These are phyloP conservation scores for Drosophila kurseongensis DNA, from an alignment of 1,140 invertebrate species.

Conservation along the genomic window DNA sequence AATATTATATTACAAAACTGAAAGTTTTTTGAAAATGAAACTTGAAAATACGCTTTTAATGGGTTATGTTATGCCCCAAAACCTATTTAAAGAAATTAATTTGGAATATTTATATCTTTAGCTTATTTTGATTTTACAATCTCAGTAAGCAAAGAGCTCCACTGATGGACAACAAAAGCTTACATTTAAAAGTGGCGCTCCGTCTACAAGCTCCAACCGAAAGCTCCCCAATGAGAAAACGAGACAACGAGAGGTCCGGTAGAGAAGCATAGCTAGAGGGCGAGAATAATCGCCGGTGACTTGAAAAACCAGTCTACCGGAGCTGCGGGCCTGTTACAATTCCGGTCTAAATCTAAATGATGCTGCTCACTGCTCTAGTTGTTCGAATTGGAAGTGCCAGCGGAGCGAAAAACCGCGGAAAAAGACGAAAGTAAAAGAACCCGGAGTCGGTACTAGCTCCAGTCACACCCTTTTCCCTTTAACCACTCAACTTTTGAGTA, in stretches of 20 bases:
- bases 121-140: no score
- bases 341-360: conserved; percentile 85
- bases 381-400: conserved; percentile 57
- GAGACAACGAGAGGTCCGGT: conserved; percentile 10
- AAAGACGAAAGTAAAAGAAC: conserved; percentile 18
- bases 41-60: no score
- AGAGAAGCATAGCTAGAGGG: conserved; percentile 5
- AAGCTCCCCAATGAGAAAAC: conserved; percentile 24
- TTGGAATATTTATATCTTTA: no score
- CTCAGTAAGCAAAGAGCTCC: no score
- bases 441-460: conserved; percentile 33
- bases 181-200: conserved; percentile 1
- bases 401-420: conserved; percentile 25
- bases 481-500: conserved; percentile 20
- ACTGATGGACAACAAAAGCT: neutral
- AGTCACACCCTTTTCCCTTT: neutral
- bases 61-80: no score
- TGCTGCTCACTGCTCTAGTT: conserved; percentile 83
- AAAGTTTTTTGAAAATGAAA: no score
- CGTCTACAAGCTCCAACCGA: conserved; percentile 20
- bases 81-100: no score
- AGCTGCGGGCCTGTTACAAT: conserved; percentile 76
- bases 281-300: conserved; percentile 15
- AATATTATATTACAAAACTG: no score
- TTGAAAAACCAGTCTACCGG: conserved; percentile 1